A percentile compares a stretch with the other conserved stretches of the same genome.
phyloP scores from a whole-genome alignment of 2,113 vertebrate genomes.

The Brachionichthys hirsutus region DNA sequence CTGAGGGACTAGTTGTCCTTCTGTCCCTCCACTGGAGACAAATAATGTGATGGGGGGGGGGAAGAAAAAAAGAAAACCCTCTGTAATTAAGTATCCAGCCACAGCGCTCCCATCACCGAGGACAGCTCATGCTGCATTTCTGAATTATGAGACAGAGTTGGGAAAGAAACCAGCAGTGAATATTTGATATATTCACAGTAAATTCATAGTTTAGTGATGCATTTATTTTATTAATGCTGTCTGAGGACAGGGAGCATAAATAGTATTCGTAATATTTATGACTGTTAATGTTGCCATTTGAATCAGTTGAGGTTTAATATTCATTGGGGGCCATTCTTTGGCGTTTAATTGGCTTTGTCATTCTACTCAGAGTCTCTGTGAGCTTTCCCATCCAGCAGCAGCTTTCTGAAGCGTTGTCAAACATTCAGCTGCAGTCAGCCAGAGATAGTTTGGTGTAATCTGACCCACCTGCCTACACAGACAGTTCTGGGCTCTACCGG shows the following conservation, averaged over 20 bases:
- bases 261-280: no score
- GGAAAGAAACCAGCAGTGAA: neutral
- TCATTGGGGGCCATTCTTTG: no score
- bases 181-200: slow-evolving; percentile 17
- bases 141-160: slow-evolving; percentile 11
- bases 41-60: slow-evolving; percentile 4
- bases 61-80: no score
- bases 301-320: no score
- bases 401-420: slow-evolving; percentile 24
- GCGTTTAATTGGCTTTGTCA: no score
- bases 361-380: no score
- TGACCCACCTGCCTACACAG: slow-evolving; percentile 46
- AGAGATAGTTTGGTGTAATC: slow-evolving; percentile 64
- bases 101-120: no score
- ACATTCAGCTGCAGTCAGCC: slow-evolving; percentile 56
- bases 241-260: no score
- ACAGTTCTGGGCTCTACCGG: slow-evolving; percentile 57
- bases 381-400: neutral
- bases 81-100: no score
- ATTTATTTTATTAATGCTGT: neutral
- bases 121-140: slow-evolving; percentile 19
- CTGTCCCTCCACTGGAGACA: slow-evolving; percentile 22
- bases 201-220: neutral
- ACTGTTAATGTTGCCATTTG: no score
- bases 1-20: slow-evolving; percentile 36